Conservation (phyloP, 2,888 invertebrate species). For the Parapristionchus giblindavisi region DNA sequence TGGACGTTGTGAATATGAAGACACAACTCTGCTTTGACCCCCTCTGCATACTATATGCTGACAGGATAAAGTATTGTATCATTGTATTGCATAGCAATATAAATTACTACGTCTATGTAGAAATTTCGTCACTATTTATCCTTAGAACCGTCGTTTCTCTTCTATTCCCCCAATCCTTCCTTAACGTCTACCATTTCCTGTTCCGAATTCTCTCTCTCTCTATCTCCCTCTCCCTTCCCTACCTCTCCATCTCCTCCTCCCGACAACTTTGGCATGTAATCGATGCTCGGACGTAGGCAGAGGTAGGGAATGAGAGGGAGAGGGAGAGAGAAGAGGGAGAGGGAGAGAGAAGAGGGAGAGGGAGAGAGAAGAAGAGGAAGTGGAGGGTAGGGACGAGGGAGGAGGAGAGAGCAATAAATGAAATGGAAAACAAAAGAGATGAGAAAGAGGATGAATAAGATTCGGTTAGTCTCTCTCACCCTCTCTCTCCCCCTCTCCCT, state of each 20-base stretch:
- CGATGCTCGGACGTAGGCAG: slow-evolving; percentile 3
- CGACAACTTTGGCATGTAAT: slow-evolving; percentile 2
- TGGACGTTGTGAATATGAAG: no score
- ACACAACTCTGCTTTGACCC: no score
- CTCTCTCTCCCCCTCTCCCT: neutral
- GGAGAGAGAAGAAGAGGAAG: slow-evolving; percentile 3
- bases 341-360: slow-evolving; percentile 2
- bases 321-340: slow-evolving; percentile 1
- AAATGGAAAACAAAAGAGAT: neutral
- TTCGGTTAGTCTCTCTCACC: neutral
- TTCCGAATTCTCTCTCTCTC: neutral
- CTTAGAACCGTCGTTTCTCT: no score
- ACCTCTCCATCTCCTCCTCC: slow-evolving; percentile 5
- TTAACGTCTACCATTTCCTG: neutral
- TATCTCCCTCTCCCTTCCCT: slow-evolving; percentile 7
- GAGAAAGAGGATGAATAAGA: neutral
- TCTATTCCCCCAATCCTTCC: neutral
- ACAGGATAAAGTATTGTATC: no score
- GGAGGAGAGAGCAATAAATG: slow-evolving; percentile 7
- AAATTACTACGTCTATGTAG: no score
- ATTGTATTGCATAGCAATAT: no score
- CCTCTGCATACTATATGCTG: no score
- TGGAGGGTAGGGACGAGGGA: neutral
- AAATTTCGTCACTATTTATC: no score
- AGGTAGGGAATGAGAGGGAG: slow-evolving; percentile 16